Evolutionary conservation across 1,140 invertebrate species (phyloP).

Genomic region (Nebria ingens): DNA sequence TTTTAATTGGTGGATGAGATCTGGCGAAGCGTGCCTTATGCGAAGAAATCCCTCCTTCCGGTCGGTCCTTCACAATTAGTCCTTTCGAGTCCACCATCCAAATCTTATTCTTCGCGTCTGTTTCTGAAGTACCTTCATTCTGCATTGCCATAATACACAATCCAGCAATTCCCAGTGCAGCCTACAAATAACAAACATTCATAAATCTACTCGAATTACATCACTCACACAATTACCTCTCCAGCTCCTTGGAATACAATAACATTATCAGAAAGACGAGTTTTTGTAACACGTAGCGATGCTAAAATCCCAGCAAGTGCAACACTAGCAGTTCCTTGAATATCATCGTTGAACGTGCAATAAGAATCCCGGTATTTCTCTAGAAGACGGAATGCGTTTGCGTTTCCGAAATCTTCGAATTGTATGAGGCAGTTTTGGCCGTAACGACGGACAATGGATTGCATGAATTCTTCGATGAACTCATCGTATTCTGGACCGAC

Average conservation of each 20-base stretch:
- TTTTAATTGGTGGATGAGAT: slow-evolving; percentile 52
- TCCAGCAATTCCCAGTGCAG: slow-evolving; percentile 77
- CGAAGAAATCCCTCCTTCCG: slow-evolving; percentile 58
- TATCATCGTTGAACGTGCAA: slow-evolving; percentile 95
- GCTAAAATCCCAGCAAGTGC: slow-evolving; percentile 86
- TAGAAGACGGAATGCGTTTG: slow-evolving; percentile 79
- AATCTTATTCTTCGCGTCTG: slow-evolving; percentile 61
- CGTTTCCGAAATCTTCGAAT: slow-evolving; percentile 92
- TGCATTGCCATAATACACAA: slow-evolving; percentile 82
- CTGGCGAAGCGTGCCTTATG: slow-evolving; percentile 73
- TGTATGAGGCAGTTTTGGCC: slow-evolving; percentile 75
- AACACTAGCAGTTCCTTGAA: slow-evolving; percentile 85
- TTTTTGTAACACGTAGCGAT: slow-evolving; percentile 65
- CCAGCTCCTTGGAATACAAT: slow-evolving; percentile 90
- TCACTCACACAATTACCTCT: slow-evolving; percentile 45
- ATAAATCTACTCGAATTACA: slow-evolving; percentile 5
- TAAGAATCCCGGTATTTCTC: slow-evolving; percentile 74
- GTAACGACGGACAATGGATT: slow-evolving; percentile 72
- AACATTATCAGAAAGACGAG: slow-evolving; percentile 63
- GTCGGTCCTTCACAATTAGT: slow-evolving; percentile 66
- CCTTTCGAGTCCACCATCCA: slow-evolving; percentile 65
- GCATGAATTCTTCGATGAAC: slow-evolving; percentile 96
- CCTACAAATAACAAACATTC: slow-evolving; percentile 37
- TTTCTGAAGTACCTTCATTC: slow-evolving; percentile 59
- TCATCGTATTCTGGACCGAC: slow-evolving; percentile 78